phyloP scores from a whole-genome alignment of 2,888 invertebrate species.

The Coecobrya sp. region DNA sequence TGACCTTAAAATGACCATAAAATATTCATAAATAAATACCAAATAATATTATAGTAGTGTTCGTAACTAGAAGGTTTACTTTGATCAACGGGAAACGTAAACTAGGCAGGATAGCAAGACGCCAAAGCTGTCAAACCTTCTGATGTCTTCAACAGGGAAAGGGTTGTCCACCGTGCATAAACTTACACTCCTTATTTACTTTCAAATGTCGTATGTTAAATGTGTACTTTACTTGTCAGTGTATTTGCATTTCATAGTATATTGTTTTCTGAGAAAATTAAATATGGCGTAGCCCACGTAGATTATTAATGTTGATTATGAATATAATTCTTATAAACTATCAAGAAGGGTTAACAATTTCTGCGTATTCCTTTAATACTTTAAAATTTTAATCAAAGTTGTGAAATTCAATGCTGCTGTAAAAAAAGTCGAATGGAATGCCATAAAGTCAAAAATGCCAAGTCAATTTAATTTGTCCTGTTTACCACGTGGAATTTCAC shows the following conservation, averaged over 20 bases:
- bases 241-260: no score
- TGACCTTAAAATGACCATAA: no score
- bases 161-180: neutral
- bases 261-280: neutral
- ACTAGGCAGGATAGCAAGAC: no score
- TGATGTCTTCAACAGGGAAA: slow-evolving; percentile 44
- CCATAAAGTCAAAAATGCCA: neutral
- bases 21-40: no score
- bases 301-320: neutral
- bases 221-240: neutral
- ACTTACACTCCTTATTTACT: neutral
- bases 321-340: neutral
- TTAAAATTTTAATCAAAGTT: neutral
- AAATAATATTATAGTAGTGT: neutral
- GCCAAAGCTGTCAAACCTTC: neutral
- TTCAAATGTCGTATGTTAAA: neutral
- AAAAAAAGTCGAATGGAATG: neutral
- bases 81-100: neutral
- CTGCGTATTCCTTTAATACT: neutral
- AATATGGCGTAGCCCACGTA: neutral
- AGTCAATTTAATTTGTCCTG: slow-evolving; percentile 6
- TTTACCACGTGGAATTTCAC: neutral
- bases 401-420: neutral
- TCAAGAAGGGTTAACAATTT: neutral
- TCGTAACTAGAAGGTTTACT: neutral